Evolutionary conservation across 2,888 invertebrate species (phyloP).

Genomic region (Antheraea assamensis): DNA sequence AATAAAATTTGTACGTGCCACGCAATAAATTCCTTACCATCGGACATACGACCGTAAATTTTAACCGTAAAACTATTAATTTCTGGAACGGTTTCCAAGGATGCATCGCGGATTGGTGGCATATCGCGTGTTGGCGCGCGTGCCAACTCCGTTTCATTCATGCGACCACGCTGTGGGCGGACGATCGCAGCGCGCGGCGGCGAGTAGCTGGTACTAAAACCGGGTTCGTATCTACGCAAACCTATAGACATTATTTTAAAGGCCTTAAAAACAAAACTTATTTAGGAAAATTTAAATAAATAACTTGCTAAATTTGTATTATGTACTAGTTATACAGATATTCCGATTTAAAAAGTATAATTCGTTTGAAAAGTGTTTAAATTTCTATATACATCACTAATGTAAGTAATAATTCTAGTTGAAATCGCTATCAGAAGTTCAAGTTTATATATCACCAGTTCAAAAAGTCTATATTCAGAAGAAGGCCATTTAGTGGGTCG

Average conservation of each 20-base stretch:
- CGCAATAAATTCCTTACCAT: slow-evolving; percentile 19
- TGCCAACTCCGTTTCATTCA: slow-evolving; percentile 51
- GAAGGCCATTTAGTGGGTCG: no score
- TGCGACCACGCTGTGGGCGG: slow-evolving; percentile 39
- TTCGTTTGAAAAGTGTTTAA: no score
- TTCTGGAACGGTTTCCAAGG: slow-evolving; percentile 41
- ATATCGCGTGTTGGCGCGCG: slow-evolving; percentile 24
- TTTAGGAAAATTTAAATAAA: no score
- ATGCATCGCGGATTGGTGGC: slow-evolving; percentile 25
- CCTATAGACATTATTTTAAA: background rate
- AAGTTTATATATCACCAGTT: no score
- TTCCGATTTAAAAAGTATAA: background rate
- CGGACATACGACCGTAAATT: slow-evolving; percentile 35
- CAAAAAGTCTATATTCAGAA: no score
- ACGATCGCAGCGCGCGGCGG: slow-evolving; percentile 59
- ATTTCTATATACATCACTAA: no score
- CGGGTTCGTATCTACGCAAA: slow-evolving; percentile 11
- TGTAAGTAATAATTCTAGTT: background rate
- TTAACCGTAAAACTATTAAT: slow-evolving; percentile 41
- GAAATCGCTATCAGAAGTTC: background rate
- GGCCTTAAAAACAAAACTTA: no score
- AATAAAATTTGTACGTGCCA: background rate
- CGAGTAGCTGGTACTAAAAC: slow-evolving; percentile 64
- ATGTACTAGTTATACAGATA: background rate
- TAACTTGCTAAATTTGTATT: background rate